A percentile compares a stretch with the other conserved stretches of the same genome.
Conservation (phyloP, 2,113 vertebrate genomes). For the Oreochromis spilurus region DNA sequence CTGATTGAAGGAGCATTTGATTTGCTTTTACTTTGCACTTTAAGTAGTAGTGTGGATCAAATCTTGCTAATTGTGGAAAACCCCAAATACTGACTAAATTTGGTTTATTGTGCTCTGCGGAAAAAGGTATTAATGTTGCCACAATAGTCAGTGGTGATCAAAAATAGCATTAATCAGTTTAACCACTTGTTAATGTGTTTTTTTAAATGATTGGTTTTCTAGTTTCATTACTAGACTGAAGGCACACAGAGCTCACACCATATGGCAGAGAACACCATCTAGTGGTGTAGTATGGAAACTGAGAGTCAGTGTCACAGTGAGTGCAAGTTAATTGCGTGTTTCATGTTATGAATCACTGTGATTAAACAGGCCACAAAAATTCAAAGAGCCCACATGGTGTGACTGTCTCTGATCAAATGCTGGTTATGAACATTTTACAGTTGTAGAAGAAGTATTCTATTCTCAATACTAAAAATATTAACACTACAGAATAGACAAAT, state of each 20-base stretch:
- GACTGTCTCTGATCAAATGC: not conserved
- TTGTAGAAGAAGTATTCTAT: not conserved
- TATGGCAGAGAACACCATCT: constrained; percentile 12
- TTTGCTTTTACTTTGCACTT: not conserved
- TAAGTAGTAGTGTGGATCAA: not conserved
- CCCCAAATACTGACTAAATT: not conserved
- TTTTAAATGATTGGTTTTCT: not conserved
- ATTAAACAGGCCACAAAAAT: not conserved
- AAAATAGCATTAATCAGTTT: not conserved
- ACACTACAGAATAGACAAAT: not conserved
- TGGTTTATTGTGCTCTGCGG: not conserved
- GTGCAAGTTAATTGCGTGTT: not conserved
- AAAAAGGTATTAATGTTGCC: not conserved
- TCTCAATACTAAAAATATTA: not conserved
- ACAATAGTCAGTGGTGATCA: not conserved
- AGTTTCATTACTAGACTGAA: not conserved
- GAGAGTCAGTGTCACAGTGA: not conserved
- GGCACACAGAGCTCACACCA: not conserved
- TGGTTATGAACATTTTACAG: not conserved
- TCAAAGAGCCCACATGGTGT: not conserved
- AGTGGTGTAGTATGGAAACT: not conserved
- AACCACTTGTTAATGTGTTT: not conserved
- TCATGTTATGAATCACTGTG: not conserved
- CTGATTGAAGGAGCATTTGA: not conserved
- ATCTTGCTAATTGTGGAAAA: not conserved